A percentile compares a stretch with the other conserved stretches of the same genome.
These are phyloP conservation scores for Cheilosia vernalis DNA, from an alignment of 2,888 invertebrate species.

Conservation along the genomic window DNA sequence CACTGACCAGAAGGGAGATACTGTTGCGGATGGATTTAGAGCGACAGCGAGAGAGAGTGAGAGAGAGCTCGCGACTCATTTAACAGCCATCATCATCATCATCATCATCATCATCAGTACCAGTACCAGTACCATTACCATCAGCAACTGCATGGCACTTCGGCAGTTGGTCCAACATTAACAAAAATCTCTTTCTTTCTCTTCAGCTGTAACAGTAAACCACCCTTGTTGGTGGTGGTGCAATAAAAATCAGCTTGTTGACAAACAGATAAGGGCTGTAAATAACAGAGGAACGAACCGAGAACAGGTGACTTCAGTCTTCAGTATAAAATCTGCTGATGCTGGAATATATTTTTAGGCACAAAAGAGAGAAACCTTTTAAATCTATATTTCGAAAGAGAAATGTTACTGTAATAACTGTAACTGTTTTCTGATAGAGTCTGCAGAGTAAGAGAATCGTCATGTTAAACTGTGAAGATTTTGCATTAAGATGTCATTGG, in stretches of 20 bases:
- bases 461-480: conserved; percentile 6
- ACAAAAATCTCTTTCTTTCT: conserved; percentile 3
- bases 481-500: conserved; percentile 5
- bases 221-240: conserved; percentile 1
- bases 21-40: conserved; percentile 43
- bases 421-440: background rate
- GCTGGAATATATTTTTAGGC: background rate
- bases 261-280: conserved; percentile 24
- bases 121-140: no score
- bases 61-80: conserved; percentile 7
- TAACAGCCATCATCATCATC: conserved; percentile 28
- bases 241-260: conserved; percentile 40
- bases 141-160: background rate
- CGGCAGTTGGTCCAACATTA: conserved; percentile 10
- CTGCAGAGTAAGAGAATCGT: conserved; percentile 1
- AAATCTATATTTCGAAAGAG: background rate
- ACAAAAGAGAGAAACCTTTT: conserved; percentile 7
- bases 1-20: conserved; percentile 26
- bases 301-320: conserved; percentile 29
- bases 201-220: background rate
- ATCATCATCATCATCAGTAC: background rate
- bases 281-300: conserved; percentile 7
- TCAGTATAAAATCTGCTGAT: background rate
- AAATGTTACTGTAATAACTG: background rate
- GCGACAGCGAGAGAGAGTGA: conserved; percentile 12